Percentiles rank a stretch among this genome's conserved stretches.
phyloP scores from a whole-genome alignment of 92 coral and sea anemone species.

The Parazoanthus atlanticus region DNA sequence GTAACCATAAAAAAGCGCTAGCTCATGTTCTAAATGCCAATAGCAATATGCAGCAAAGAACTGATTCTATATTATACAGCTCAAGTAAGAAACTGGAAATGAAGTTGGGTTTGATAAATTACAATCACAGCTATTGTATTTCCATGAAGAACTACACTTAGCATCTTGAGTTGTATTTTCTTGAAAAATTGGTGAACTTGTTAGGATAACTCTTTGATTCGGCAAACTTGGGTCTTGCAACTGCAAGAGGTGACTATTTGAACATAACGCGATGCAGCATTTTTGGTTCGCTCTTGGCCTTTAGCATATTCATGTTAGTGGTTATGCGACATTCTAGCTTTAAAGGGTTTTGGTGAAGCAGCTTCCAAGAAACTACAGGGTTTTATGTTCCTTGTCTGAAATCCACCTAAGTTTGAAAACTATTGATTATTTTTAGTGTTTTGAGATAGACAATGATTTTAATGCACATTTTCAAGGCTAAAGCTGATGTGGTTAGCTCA shows the following conservation, averaged over 20 bases:
- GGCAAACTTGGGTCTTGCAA: neutral
- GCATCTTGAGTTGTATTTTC: no score
- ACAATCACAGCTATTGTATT: neutral
- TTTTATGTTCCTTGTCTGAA: neutral
- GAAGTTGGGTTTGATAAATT: neutral
- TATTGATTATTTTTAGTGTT: neutral
- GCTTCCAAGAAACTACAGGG: neutral
- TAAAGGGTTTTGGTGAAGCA: no score
- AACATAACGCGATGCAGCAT: no score
- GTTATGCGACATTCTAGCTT: neutral
- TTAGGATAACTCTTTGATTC: no score
- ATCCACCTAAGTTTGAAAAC: neutral
- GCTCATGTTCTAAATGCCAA: no score
- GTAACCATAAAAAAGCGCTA: no score
- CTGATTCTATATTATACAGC: no score
- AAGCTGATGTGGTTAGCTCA: neutral
- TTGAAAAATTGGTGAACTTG: neutral
- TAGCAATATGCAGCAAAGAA: no score
- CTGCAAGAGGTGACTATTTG: no score
- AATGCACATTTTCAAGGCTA: neutral
- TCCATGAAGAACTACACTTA: neutral
- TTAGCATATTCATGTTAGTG: neutral
- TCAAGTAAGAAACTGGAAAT: no score
- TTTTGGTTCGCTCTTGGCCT: no score
- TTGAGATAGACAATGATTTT: neutral